These are phyloP conservation scores for Epinephelus malabaricus DNA, from an alignment of 2,797 vertebrate species.

Conservation along the genomic window DNA sequence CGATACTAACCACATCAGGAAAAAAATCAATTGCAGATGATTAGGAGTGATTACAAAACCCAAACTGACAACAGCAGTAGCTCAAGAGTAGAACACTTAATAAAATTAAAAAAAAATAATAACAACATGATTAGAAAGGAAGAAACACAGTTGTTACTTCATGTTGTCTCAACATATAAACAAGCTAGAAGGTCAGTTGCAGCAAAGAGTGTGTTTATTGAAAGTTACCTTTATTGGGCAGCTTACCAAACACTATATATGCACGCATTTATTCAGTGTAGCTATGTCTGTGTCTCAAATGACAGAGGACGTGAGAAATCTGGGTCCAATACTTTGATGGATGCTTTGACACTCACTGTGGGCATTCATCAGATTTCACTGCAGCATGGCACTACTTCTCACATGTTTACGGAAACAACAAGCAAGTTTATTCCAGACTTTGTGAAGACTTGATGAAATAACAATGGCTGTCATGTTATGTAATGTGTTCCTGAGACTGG, in stretches of 20 bases:
- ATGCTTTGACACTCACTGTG: neutral
- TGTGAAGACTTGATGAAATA: conserved; percentile 13
- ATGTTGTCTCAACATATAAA: neutral
- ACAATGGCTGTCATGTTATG: conserved; percentile 49
- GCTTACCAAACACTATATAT: neutral
- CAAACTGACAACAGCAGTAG: neutral
- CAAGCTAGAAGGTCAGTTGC: neutral
- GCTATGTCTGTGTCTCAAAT: neutral
- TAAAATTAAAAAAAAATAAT: too few relatives aligned
- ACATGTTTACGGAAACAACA: conserved; percentile 15
- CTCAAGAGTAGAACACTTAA: neutral
- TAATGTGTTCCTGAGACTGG: conserved; percentile 7
- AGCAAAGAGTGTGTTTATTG: neutral
- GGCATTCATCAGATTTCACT: conserved; percentile 20
- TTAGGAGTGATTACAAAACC: neutral
- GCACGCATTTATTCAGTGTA: neutral
- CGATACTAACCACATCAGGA: too few relatives aligned
- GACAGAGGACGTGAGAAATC: too few relatives aligned
- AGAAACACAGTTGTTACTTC: neutral
- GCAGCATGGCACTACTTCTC: neutral
- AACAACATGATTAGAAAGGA: too few relatives aligned
- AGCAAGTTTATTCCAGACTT: conserved; percentile 10
- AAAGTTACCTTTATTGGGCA: neutral
- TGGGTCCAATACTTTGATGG: neutral
- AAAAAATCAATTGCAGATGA: neutral